Percentiles rank a stretch among this genome's conserved stretches.
These are phyloP conservation scores for Varanus komodoensis DNA, from an alignment of 2,113 vertebrate species.

Conservation along the genomic window DNA sequence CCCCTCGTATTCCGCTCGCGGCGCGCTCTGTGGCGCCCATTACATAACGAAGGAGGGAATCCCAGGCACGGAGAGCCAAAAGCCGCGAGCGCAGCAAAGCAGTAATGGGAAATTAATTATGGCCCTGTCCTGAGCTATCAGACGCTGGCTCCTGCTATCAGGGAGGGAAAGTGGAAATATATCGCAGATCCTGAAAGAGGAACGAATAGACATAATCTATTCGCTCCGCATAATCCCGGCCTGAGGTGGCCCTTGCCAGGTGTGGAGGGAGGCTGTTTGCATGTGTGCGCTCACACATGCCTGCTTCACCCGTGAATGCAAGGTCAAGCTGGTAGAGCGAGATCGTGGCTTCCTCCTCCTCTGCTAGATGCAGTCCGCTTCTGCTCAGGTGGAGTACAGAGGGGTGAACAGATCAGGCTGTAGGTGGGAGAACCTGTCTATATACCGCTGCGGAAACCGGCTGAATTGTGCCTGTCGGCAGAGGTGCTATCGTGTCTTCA, in stretches of 20 bases:
- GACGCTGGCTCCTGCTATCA: not conserved
- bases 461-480: not conserved
- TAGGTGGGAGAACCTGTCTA: not conserved
- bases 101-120: slow-evolving; percentile 64
- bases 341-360: not conserved
- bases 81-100: not conserved
- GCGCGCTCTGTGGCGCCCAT: slow-evolving; percentile 22
- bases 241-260: not conserved
- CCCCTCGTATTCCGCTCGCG: not conserved
- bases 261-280: not conserved
- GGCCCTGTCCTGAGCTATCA: slow-evolving; percentile 42
- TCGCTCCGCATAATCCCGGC: not conserved
- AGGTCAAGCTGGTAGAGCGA: not conserved
- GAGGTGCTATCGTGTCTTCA: not conserved
- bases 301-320: not conserved
- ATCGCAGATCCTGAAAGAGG: accelerated
- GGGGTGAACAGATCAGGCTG: not conserved
- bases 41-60: slow-evolving; percentile 61
- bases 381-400: not conserved
- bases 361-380: not conserved
- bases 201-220: not conserved
- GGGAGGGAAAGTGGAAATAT: not conserved
- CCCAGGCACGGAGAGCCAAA: slow-evolving; percentile 50
- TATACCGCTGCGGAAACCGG: not conserved
- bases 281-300: not conserved